phyloP scores from a whole-genome alignment of 2,888 invertebrate species.

The Crematogaster levior region DNA sequence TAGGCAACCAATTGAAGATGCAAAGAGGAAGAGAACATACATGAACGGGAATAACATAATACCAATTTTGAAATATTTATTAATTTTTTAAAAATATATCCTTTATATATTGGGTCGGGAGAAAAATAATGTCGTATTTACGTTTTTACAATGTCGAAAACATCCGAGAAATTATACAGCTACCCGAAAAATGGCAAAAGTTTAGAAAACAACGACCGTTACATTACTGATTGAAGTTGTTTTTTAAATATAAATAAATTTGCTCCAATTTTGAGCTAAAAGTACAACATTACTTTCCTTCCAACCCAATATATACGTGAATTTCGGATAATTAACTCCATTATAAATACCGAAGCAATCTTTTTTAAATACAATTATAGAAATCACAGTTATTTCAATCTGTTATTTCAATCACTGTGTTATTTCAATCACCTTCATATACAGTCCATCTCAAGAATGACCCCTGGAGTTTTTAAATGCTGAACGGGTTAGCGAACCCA shows the following conservation, averaged over 20 bases:
- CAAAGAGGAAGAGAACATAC: not conserved
- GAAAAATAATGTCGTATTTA: too few species aligned
- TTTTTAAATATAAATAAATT: too few species aligned
- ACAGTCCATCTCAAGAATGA: not conserved
- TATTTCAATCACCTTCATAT: conserved; percentile 1
- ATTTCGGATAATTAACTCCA: not conserved
- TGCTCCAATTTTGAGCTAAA: too few species aligned
- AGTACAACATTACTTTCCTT: too few species aligned
- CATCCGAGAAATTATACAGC: too few species aligned
- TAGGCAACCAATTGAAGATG: not conserved
- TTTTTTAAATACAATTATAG: not conserved
- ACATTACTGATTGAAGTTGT: too few species aligned
- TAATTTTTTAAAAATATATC: not conserved
- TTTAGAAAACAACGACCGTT: too few species aligned
- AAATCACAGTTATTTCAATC: not conserved
- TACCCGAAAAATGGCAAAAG: too few species aligned
- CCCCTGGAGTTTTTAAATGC: not conserved
- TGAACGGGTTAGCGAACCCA: not conserved
- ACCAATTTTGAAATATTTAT: not conserved
- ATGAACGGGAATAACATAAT: not conserved
- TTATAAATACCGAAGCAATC: not conserved
- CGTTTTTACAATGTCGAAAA: too few species aligned
- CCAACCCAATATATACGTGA: too few species aligned
- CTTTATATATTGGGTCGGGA: too few species aligned
- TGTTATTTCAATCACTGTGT: not conserved